Conservation (phyloP, 2,888 invertebrate species). For the Podabrus alpinus region DNA sequence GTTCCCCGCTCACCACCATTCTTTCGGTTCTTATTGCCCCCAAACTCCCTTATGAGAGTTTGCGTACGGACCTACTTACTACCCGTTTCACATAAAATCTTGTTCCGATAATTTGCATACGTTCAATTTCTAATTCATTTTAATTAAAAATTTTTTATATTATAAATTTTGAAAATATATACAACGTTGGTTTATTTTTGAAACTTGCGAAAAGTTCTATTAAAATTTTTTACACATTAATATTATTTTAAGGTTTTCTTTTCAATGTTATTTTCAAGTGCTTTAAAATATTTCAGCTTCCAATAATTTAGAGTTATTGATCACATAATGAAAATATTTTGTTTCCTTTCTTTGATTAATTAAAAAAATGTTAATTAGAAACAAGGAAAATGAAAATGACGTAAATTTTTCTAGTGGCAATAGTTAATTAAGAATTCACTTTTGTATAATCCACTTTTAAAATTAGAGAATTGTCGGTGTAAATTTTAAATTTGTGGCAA, state of each 20-base stretch:
- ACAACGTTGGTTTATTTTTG: neutral
- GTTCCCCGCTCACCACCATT: conserved; percentile 54
- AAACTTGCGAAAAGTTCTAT: neutral
- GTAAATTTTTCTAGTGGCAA: conserved; percentile 1
- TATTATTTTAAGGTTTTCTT: neutral
- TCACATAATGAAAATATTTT: neutral
- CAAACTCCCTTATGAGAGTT: conserved; percentile 35
- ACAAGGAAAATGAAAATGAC: neutral
- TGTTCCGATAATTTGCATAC: conserved; percentile 39
- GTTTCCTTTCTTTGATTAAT: conserved; percentile 20
- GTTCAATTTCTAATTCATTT: conserved; percentile 20
- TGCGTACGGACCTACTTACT: conserved; percentile 39
- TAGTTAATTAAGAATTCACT: neutral
- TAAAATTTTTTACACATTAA: neutral
- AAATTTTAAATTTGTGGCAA: conserved; percentile 7
- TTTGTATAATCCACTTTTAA: neutral
- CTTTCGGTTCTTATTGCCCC: conserved; percentile 34
- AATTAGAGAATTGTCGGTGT: neutral
- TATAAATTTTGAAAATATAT: neutral
- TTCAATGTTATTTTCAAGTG: neutral
- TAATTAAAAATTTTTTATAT: neutral
- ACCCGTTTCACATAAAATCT: conserved; percentile 42
- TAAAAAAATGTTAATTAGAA: conserved; percentile 5
- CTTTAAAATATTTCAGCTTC: too few relatives aligned
- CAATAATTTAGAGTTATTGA: neutral